Base-by-base conservation (phyloP, 2,888 invertebrate genomes). In the Gonocerus acuteangulatus region DNA sequence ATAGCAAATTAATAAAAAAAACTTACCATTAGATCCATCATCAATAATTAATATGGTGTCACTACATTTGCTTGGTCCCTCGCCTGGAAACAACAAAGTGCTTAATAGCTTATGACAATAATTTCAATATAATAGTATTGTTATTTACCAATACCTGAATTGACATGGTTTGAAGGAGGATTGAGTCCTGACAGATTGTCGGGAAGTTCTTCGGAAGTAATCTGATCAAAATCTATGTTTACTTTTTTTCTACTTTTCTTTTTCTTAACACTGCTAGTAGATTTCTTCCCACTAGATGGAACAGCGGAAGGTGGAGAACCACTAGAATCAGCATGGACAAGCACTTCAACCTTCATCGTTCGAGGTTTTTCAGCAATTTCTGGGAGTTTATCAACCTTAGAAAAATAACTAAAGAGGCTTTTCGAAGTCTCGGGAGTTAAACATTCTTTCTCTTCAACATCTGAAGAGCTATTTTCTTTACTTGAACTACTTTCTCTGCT, bases 351-450 rank as follows among this genome's bases (percentile, higher is more conserved):
- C 48, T 62, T 61, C 21, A 65, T 62, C 52, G 58, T 62, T 23
- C 56, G 36, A 21, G 54, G 66, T 54, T 65, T 42, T 64, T 64
- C 62, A 73, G 71, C 65, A 65, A 64, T 64, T 70, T 69, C 57
- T 68, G 68, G 48, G 51, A 74, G 73, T 68, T 75, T 78, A 54
- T 75, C 73, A 56, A 79, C 66, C 72, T 80, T 81, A 64, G 77
- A 75, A 70, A 82, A 82, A 70, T 83, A 83, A 62, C 79, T 78
- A 18, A 82, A 72, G 72, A 83, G 75, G 68, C 80, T 82, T 70
- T 82, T 82, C 81, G 82, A 69, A n/a, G 58, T 42, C 1, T 60
- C 61, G 1, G 62, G 42, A 18, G 62, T 58, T 3, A 59, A 44
- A 32, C 16, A 36, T 2, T 58, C 63, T 15, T 19, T 15, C 13